Base-by-base conservation (phyloP, 2,113 vertebrate species). In the Phainopepla nitens region DNA sequence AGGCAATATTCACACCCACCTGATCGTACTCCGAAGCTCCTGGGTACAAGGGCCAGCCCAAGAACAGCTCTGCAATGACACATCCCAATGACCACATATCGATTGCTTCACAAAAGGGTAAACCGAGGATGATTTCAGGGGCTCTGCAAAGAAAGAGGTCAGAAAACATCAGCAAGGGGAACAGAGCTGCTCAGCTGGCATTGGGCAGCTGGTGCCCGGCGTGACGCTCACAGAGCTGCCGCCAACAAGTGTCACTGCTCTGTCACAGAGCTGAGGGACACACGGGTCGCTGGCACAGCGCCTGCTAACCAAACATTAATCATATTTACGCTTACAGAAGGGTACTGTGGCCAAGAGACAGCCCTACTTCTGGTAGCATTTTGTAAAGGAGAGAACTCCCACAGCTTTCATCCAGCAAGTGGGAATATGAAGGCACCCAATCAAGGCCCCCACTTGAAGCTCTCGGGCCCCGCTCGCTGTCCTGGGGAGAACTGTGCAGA, bases 41-140 rank as follows among this genome's bases (percentile, higher is more conserved):
- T 0, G 99, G 99, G 96, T 99, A 99, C 79, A 99, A 98, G 0
- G 99, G 99, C 99, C 99, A 99, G 82, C 99, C 99, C 96, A 99
- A 98, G 96, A 99, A 99, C 95, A 99, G 98, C 97, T 99, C 99
- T 9, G 99, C 99, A 64, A 99, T 99, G 96, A 99, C 99, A 89
- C 99, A 99, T 96, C 99, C 99, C 95, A 99, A 97, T 4, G 99
- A 99, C 99, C 99, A 99, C 99, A 99, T 99, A 97, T 99, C 99
- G 51, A 99, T 99, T 47, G 99, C 99, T 97, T 99, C 99, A 44
- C 99, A 99, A 96, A 99, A 99, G 0, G 99, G 99, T 97, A 99
- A 98, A 92, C 99, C 99, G 11, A 99, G 98, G 98, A 99, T 99
- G 98, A 99, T 99, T 98, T 99, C 99, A 8, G 99, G 99, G 95